phyloP scores from a whole-genome alignment of 2,113 vertebrate genomes.

The Butastur rufipennis region DNA sequence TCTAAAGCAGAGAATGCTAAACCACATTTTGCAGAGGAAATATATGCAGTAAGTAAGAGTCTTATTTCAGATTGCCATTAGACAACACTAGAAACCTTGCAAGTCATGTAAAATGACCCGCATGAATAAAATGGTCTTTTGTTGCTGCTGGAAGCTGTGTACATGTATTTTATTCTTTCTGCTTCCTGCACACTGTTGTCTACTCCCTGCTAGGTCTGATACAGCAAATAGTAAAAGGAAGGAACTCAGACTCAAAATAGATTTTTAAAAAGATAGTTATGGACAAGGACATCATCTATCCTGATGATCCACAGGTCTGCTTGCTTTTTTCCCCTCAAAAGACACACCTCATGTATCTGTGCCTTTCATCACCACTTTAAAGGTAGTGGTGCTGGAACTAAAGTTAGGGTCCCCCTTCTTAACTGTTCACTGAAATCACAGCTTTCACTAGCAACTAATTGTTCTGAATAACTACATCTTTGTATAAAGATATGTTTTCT shows the following conservation, averaged over 20 bases:
- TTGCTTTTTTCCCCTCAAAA: not conserved
- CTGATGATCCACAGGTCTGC: not conserved
- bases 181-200: not conserved
- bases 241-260: not conserved
- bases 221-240: not conserved
- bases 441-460: not conserved
- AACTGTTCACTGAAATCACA: not conserved
- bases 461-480: not conserved
- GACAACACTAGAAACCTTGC: not conserved
- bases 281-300: not conserved
- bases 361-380: not conserved
- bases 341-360: not conserved
- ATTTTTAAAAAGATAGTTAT: not conserved
- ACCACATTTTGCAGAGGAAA: slow-evolving; percentile 69
- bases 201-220: not conserved
- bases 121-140: not conserved
- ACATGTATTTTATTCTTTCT: not conserved
- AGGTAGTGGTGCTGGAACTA: not conserved
- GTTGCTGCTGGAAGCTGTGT: not conserved
- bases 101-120: not conserved
- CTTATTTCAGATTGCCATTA: not conserved
- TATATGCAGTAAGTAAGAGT: slow-evolving; percentile 74
- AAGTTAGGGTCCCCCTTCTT: not conserved
- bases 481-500: not conserved
- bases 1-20: not conserved